Evolutionary conservation across 1,140 invertebrate genomes (phyloP), one percentile per base, ranked within the genome.

Genomic region (Atta colombica): DNA sequence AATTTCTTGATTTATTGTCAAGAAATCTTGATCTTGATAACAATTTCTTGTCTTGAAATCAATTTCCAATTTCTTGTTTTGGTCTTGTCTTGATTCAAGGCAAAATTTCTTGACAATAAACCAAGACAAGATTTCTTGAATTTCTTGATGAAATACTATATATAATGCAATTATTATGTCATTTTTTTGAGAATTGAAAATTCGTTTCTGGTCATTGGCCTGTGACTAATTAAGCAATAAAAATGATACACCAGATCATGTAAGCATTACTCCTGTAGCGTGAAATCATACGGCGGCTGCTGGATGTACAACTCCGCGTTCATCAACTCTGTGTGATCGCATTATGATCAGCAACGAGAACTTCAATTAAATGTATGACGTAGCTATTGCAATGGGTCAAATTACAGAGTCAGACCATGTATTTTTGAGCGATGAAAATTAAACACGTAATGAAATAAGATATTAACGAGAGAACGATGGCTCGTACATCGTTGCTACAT

Each of bases 181-280:
- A 39, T 8, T 39, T 39, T 39, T 39, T 39, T 7, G 31, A 39
- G 35, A 39, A 39, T 39, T 63, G 7, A 51, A 87, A 87, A 74
- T 21, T 66, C 53, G 69, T 12, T 49, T 0, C 3, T 55, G 55
- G 39, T 58, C 77, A 53, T 35, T 88, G 31, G 45, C 39, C 58
- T 2, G 45, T 39, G 16, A 77, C 61, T 45, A 84, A 77, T 69
- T 69, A 84, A 69, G 49, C 18, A 31, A 35, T 28, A 66, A 85
- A 58, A 81, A 25, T 69, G 60, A n/a, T 75, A 82, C 85, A 74
- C 18, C 68, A 28, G 75, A 75, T 75, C 77, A n/a, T 31, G 72
- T 3, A 25, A 16, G 39, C 10, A 21, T 21, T n/a, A 18, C 61
- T 21, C 3, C 49, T 16, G 53, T 28, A 81, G 65, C 65, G 65